A percentile compares a stretch with the other conserved stretches of the same genome.
phyloP scores from a whole-genome alignment of 2,888 invertebrate genomes.

The Neoaliturus tenellus region DNA sequence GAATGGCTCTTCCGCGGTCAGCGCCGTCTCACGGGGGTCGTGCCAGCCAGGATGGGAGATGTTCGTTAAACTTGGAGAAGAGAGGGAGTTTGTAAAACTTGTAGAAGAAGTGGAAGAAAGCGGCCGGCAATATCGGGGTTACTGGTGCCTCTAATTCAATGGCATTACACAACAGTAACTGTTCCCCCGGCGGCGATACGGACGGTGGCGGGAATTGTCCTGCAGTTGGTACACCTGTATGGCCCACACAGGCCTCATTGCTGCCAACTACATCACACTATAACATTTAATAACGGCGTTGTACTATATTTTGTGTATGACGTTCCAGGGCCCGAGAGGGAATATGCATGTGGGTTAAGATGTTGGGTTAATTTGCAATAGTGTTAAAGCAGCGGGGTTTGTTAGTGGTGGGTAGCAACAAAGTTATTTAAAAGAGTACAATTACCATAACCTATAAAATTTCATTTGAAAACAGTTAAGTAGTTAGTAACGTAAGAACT shows the following conservation, averaged over 20 bases:
- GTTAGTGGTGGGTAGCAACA: no score
- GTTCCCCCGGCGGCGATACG: slow-evolving; percentile 60
- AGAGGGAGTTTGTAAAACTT: slow-evolving; percentile 49
- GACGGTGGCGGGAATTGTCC: slow-evolving; percentile 54
- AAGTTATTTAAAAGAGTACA: no score
- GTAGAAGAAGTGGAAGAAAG: slow-evolving; percentile 47
- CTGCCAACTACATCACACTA: slow-evolving; percentile 38
- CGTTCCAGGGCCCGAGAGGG: no score
- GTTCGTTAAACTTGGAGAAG: slow-evolving; percentile 51
- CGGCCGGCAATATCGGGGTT: slow-evolving; percentile 44
- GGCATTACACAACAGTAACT: slow-evolving; percentile 62
- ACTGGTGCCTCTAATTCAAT: slow-evolving; percentile 62
- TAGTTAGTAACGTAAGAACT: no score
- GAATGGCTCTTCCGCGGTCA: slow-evolving; percentile 45
- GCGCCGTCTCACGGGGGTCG: slow-evolving; percentile 11
- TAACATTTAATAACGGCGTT: slow-evolving; percentile 36
- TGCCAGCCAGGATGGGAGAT: slow-evolving; percentile 17
- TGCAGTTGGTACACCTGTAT: slow-evolving; percentile 55
- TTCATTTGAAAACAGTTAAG: no score
- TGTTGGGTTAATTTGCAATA: no score
- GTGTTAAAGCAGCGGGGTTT: no score
- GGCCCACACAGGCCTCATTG: slow-evolving; percentile 54
- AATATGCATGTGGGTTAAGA: no score
- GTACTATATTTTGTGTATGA: slow-evolving; percentile 7
- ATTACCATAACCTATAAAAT: no score